Conservation (phyloP, 2,888 invertebrate genomes). For the Esperia sulphurella region DNA sequence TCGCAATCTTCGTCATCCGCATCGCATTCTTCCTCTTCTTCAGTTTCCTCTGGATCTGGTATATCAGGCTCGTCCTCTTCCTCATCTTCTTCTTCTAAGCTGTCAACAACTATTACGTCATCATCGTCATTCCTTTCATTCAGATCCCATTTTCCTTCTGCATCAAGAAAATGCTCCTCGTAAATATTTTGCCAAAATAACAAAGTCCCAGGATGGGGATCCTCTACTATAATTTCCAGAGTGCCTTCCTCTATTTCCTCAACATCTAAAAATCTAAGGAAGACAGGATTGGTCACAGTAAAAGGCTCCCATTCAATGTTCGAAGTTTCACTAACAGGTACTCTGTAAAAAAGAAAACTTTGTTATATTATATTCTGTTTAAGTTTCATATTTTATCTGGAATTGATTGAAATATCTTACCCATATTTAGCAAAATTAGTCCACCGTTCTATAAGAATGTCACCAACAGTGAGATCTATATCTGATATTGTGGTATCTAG, state of each 20-base stretch:
- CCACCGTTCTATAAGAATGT: constrained; percentile 61
- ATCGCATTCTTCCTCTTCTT: constrained; percentile 4
- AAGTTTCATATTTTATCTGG: too few relatives aligned
- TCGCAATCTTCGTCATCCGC: constrained; percentile 16
- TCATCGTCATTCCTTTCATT: constrained; percentile 21
- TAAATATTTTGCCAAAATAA: constrained; percentile 59
- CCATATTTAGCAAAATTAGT: constrained; percentile 62
- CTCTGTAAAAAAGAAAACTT: constrained; percentile 33
- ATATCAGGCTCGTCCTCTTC: constrained; percentile 12
- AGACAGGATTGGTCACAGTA: constrained; percentile 26
- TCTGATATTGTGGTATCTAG: constrained; percentile 16
- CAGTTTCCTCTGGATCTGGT: constrained; percentile 14
- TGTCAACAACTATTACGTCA: constrained; percentile 8
- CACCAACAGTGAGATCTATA: constrained; percentile 41
- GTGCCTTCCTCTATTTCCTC: constrained; percentile 30
- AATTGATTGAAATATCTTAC: constrained; percentile 30
- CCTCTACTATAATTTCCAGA: constrained; percentile 34
- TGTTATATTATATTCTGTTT: neutral
- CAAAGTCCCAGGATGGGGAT: constrained; percentile 42
- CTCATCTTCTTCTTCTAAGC: constrained; percentile 13
- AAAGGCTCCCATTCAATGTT: constrained; percentile 45
- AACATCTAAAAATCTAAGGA: constrained; percentile 40
- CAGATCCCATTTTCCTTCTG: constrained; percentile 44
- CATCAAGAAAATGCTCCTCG: constrained; percentile 47
- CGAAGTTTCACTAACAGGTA: constrained; percentile 46